Conservation (phyloP, 2,888 invertebrate genomes). For the Odiellus spinosus region DNA sequence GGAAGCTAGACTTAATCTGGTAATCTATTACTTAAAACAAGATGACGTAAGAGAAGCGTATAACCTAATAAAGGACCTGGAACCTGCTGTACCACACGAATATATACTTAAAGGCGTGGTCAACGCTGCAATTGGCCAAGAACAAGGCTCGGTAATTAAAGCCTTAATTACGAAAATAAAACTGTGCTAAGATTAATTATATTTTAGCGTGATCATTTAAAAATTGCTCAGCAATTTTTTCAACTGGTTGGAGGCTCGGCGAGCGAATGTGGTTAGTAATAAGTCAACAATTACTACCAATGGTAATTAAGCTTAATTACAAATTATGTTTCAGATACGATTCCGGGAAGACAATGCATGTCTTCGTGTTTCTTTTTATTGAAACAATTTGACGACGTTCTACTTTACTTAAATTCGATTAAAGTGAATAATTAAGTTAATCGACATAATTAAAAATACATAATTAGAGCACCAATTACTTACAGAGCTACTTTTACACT, state of each 20-base stretch:
- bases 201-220: constrained; percentile 73
- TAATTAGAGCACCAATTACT: constrained; percentile 4
- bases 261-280: constrained; percentile 58
- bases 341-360: constrained; percentile 87
- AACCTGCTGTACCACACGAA: constrained; percentile 85
- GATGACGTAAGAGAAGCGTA: constrained; percentile 75
- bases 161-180: constrained; percentile 4
- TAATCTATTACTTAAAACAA: constrained; percentile 79
- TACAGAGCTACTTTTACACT: constrained; percentile 68
- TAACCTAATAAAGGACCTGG: constrained; percentile 70
- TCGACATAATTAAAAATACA: too few species aligned
- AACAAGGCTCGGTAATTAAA: constrained; percentile 58
- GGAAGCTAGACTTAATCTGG: constrained; percentile 88
- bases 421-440: constrained; percentile 36
- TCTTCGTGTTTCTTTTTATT: constrained; percentile 90
- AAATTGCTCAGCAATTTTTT: constrained; percentile 88
- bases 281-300: neutral
- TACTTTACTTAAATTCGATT: constrained; percentile 89
- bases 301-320: neutral
- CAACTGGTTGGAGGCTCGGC: constrained; percentile 90
- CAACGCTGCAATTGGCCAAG: constrained; percentile 81
- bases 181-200: constrained; percentile 5
- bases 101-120: constrained; percentile 93
- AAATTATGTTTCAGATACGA: constrained; percentile 52
- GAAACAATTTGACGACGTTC: constrained; percentile 87